Evolutionary conservation across 1,140 invertebrate genomes (phyloP), one percentile per base, ranked within the genome.

Genomic region (Dryas iulia): DNA sequence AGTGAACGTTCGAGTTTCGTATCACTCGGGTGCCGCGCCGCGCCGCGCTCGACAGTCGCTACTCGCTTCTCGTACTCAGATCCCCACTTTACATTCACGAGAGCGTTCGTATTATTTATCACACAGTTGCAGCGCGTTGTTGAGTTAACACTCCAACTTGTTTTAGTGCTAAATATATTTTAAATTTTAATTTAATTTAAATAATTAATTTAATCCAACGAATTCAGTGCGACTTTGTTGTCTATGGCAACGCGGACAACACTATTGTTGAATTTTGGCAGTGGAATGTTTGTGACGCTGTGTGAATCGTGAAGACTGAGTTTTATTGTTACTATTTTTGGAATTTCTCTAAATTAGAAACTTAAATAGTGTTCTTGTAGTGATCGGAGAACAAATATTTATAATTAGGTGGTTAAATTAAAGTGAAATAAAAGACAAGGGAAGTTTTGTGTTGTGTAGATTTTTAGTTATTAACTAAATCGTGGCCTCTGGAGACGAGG

Each of bases 1-100:
- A 77, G 77, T 85, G 81, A 86, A 85, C 75, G 78, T 83, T 81
- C 78, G 72, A 76, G 77, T 84, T 84, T 79, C 74, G 72, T 85
- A 81, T 81, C 76, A 76, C 69, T 77, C 60, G 64, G 59, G 53
- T 70, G 69, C 59, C 64, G 70, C 66, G 71, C 52, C 28, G 53
- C 68, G 69, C 59, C 64, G 70, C 66, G 71, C 52, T 39, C 59
- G 26, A 47, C 39, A 18, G 39, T 47, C 18, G 39, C 33, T n/a
- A 35, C 63, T 66, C 39, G 18, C 28, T 72, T 62, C 73, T 72
- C 76, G 70, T 62, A 47, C 72, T 56, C 67, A 59, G 53, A 74
- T 69, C 74, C 73, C 78, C 74, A 61, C 72, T 73, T 69, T 66
- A 65, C 33, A 57, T 67, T 23, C 33, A 26, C 57, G 47, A 60